Evolutionary conservation across 1,140 invertebrate genomes (phyloP), one percentile per base, ranked within the genome.

Genomic region (Drosophila prosaltans): DNA sequence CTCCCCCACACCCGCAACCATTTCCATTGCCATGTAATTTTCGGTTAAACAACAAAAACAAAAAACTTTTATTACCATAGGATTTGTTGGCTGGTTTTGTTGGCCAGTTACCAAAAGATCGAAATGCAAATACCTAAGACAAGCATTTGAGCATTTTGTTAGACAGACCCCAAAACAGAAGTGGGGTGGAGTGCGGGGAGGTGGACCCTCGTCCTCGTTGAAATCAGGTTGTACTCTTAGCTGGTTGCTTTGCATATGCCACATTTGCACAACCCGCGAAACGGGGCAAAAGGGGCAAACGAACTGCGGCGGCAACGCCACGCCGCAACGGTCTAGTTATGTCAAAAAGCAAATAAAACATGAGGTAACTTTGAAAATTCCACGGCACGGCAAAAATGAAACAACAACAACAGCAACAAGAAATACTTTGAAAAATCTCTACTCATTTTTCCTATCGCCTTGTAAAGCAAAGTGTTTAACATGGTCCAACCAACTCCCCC

Each of bases 51-150:
- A 51, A 51, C 45, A 51, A 51, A 51, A 51, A 16, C 32, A 36
- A 51, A 51, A 51, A 89, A 89, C 84, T 84, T 89, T 83, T 89
- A 89, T 88, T 88, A 83, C 80, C 80, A 72, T 88, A 72, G 76
- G 80, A 86, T 88, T 88, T 78, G 85, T 64, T 57, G 66, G 36
- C 60, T 43, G 41, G 60, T 51, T 57, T 36, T 28, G 54, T 68
- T 78, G 74, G 77, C 83, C 80, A 81, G 78, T 85, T 85, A 85
- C 80, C 83, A 74, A 76, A 66, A 89, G 84, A 89, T 89, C 84
- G 81, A 89, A 89, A 89, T 89, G 84, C 84, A 89, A 89, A 89
- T 89, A 85, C 66, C 70, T 54, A 58, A 84, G 80, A 89, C 84
- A 89, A 89, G 84, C 81, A 79, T 65, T 79, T 58, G 83, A 78